These are phyloP conservation scores for Acanthiza pusilla DNA, from an alignment of 2,797 vertebrate genomes.

Conservation along the genomic window DNA sequence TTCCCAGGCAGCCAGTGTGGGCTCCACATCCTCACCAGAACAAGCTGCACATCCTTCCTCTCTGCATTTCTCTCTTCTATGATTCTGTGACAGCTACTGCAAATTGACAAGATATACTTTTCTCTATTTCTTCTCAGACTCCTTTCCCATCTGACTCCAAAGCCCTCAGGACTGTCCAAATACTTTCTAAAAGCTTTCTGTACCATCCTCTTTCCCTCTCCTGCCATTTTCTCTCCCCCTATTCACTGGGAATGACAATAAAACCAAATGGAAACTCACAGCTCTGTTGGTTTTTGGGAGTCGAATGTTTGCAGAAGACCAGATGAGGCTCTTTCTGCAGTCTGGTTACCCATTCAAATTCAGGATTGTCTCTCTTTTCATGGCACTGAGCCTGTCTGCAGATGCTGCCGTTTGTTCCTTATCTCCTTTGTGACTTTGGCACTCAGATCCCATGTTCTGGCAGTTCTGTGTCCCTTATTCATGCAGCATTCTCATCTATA, in stretches of 20 bases:
- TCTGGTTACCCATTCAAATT: constrained; percentile 19
- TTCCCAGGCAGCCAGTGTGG: not conserved
- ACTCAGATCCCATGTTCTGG: not conserved
- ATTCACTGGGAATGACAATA: not conserved
- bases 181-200: not conserved
- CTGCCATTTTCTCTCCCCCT: not conserved
- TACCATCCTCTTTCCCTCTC: not conserved
- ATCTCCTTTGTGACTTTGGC: not conserved
- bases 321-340: not conserved
- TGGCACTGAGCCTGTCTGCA: not conserved
- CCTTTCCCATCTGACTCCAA: not conserved
- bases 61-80: not conserved
- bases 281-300: not conserved
- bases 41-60: not conserved
- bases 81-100: not conserved
- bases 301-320: not conserved
- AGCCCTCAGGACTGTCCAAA: not conserved
- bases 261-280: constrained; percentile 8
- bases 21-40: not conserved
- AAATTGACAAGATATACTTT: not conserved
- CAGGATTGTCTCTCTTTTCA: not conserved
- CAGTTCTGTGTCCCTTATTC: not conserved
- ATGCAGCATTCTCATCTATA: not conserved
- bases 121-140: not conserved
- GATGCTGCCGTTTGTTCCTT: not conserved